Evolutionary conservation across 2,113 vertebrate genomes (phyloP).

Genomic region (Menura novaehollandiae): DNA sequence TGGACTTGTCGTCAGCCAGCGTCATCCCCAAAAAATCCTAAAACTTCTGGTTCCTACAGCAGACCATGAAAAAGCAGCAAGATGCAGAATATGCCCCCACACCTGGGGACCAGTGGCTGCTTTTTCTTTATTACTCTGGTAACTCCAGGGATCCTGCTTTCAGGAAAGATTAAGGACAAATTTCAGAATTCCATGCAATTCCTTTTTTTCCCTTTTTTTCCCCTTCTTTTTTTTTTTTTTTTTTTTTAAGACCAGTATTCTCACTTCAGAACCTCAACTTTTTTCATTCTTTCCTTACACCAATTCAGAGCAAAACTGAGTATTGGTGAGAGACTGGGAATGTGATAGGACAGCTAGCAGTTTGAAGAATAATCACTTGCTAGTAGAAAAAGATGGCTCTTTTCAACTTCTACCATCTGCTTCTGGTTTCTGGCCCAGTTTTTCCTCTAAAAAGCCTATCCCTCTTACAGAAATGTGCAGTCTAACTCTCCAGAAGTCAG

Average conservation of each 20-base stretch:
- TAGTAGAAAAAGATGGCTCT: neutral
- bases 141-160: neutral
- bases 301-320: neutral
- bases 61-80: neutral
- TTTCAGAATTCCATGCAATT: neutral
- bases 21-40: neutral
- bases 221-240: neutral
- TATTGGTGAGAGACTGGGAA: neutral
- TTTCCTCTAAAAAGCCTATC: neutral
- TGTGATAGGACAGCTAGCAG: neutral
- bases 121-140: neutral
- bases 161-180: neutral
- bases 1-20: rapidly evolving
- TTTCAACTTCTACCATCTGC: neutral
- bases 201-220: too few relatives aligned
- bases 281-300: neutral
- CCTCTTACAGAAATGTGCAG: neutral
- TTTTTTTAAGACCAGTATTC: neutral
- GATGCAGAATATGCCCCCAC: neutral
- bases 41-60: neutral
- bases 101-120: neutral
- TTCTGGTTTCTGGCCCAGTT: neutral
- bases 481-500: neutral
- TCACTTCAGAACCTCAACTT: neutral
- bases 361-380: neutral